A percentile compares a stretch with the other conserved stretches of the same genome.
Conservation (phyloP, 2,113 vertebrate genomes). For the Sylvilagus bachmani region DNA sequence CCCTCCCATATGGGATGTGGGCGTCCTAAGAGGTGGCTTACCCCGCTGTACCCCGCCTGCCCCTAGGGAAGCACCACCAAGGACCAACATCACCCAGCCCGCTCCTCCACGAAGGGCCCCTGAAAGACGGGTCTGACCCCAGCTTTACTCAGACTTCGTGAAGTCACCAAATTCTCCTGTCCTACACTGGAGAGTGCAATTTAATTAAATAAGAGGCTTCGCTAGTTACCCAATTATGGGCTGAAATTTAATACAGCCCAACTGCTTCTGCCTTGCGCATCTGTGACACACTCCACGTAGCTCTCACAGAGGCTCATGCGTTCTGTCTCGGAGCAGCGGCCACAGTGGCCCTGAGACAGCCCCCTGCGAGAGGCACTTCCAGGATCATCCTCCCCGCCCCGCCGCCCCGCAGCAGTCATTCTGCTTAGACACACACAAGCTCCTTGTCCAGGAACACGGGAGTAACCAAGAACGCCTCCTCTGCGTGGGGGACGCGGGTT, state of each 20-base stretch:
- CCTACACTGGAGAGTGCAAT: conserved; percentile 14
- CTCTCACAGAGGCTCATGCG: background rate
- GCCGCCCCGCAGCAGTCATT: background rate
- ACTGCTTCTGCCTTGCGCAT: conserved; percentile 26
- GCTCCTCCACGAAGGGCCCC: background rate
- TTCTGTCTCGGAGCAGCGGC: background rate
- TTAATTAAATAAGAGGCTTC: conserved; percentile 63
- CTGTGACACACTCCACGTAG: background rate
- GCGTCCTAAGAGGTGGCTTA: too few relatives aligned
- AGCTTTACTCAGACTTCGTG: background rate
- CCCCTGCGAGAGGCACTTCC: background rate
- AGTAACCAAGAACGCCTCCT: background rate
- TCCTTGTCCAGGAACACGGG: background rate
- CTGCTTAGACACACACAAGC: background rate
- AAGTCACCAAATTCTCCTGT: conserved; percentile 47
- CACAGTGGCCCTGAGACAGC: background rate
- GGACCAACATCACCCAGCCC: background rate
- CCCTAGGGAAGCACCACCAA: background rate
- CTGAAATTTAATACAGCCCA: conserved; percentile 51
- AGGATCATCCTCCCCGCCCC: background rate
- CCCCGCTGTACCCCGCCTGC: too few relatives aligned
- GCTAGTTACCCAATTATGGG: conserved; percentile 48
- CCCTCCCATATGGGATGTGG: too few relatives aligned
- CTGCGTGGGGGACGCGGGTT: background rate
- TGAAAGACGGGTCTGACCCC: background rate